Conservation (phyloP, 2,888 invertebrate genomes). For the Apamea epomidion region DNA sequence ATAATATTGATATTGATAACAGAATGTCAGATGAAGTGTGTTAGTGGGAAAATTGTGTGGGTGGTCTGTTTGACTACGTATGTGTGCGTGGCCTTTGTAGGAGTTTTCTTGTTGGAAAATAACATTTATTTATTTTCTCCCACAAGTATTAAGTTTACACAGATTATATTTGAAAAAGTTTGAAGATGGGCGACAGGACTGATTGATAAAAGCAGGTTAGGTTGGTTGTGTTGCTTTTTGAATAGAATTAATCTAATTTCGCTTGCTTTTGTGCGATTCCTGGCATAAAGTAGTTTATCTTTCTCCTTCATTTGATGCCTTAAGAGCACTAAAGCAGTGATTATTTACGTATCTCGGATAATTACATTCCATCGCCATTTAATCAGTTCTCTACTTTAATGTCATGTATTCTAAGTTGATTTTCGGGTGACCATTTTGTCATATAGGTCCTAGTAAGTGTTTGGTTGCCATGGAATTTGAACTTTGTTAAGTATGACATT, state of each 20-base stretch:
- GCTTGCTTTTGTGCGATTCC: neutral
- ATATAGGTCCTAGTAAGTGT: neutral
- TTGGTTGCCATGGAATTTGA: neutral
- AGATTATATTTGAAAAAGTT: neutral
- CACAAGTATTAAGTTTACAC: neutral
- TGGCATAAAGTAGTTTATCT: neutral
- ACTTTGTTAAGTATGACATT: neutral
- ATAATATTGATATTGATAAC: slow-evolving; percentile 43
- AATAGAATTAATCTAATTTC: neutral
- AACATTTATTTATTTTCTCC: neutral
- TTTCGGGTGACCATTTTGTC: neutral
- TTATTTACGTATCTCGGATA: neutral
- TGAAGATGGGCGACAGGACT: neutral
- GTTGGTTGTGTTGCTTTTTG: neutral
- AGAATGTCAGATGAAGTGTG: slow-evolving; percentile 17
- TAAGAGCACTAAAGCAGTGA: neutral
- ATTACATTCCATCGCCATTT: neutral
- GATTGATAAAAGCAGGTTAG: neutral
- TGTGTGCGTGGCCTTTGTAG: neutral
- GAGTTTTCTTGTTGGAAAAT: neutral
- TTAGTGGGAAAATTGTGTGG: slow-evolving; percentile 15
- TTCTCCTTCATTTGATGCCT: neutral
- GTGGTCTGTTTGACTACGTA: neutral
- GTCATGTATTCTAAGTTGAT: neutral
- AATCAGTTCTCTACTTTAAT: neutral